Base-by-base conservation (phyloP, 1,140 invertebrate genomes). In the Aphis craccivora region DNA sequence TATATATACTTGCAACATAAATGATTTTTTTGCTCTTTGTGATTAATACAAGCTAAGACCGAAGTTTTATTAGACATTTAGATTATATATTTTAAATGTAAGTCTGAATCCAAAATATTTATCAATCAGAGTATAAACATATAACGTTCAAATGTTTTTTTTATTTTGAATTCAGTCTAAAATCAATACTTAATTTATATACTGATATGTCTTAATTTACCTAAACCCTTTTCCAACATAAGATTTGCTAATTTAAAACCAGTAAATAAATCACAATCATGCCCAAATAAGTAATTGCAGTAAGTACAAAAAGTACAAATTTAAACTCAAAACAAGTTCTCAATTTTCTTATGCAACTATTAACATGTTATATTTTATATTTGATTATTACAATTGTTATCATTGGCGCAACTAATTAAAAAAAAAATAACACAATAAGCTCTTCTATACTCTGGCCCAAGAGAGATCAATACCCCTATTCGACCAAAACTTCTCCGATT, bases 1-100 rank as follows among this genome's bases (percentile, higher is more conserved):
- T 51, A 45, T 93, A 53, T 37, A 53, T 92, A 92, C 76, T 92
- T 81, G 40, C n/a, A 83, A 81, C 60, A 91, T 91, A 92, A 76
- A n/a, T 81, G 11, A 76, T 48, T 87, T 87, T 51, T 87, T 87
- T 51, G 30, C 37, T 30, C 86, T 48, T 25, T 35, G 48, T 53
- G 35, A 90, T 37, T 53, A 53, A 53, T 90, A 53, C 48, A 89
- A 53, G 51, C 37, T 90, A 90, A 90, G 88, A 35, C n/a, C 51
- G 86, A 90, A 55, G 51, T 60, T 89, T 89, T 89, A 37, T 35
- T 89, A 37, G 20, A 90, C 51, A 90, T 60, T 60, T 55, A 90
- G 51, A 83, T 51, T 51, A 55, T 55, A 53, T 37, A 37, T 55
- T 35, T 43, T 43, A 90, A 89, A 90, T 67, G 5, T 67, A 90